Percentiles rank a stretch among this genome's conserved stretches.
Evolutionary conservation across 2,113 vertebrate species (phyloP).

Genomic region (Eidolon helvum): DNA sequence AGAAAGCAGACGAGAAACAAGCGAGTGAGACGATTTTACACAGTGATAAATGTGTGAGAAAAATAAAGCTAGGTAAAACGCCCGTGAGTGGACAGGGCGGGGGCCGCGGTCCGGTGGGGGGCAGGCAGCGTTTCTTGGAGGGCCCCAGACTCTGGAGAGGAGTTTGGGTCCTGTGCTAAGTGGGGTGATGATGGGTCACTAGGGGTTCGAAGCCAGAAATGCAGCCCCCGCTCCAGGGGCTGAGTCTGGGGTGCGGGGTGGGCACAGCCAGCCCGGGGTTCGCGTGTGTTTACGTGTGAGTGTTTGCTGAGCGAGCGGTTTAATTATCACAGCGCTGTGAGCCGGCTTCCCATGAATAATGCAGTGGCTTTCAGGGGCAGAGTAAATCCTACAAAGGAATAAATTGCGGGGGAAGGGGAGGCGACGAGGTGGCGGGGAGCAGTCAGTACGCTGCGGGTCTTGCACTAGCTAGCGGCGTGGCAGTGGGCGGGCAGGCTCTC

Average conservation of each 20-base stretch:
- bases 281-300: rapidly evolving
- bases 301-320: constrained; percentile 46
- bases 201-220: rapidly evolving
- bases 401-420: constrained; percentile 79
- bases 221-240: background rate
- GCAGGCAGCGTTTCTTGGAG: background rate
- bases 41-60: background rate
- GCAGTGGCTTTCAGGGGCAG: constrained; percentile 85
- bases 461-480: constrained; percentile 81
- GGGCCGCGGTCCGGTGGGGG: background rate
- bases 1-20: background rate
- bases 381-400: constrained; percentile 89
- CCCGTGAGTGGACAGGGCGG: background rate
- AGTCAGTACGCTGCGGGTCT: constrained; percentile 76
- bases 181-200: rapidly evolving
- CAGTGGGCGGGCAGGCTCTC: constrained; percentile 74
- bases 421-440: constrained; percentile 66
- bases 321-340: constrained; percentile 83
- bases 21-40: background rate
- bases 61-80: background rate
- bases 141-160: background rate
- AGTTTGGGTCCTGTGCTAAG: background rate
- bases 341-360: constrained; percentile 89
- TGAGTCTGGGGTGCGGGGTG: rapidly evolving
- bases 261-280: rapidly evolving